Evolutionary conservation across 1,140 invertebrate species (phyloP).

Genomic region (Lethrus apterus): DNA sequence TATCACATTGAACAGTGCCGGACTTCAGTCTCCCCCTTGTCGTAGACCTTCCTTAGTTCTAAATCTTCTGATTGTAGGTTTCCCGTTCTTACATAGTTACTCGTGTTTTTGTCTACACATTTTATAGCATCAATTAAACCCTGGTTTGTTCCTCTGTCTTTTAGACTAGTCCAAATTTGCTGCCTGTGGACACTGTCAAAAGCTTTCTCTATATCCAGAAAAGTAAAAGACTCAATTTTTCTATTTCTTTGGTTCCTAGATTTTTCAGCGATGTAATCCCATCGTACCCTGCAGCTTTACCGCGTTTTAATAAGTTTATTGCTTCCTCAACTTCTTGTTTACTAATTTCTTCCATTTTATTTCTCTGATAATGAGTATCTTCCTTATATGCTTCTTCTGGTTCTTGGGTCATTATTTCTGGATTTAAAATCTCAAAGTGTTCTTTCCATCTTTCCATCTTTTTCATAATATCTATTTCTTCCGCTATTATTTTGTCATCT

Average conservation of each 20-base stretch:
- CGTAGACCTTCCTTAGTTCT: neutral
- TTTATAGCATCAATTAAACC: neutral
- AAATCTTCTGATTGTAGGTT: neutral
- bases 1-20: conserved; percentile 1
- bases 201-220: neutral
- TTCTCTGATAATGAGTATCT: neutral
- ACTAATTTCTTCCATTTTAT: neutral
- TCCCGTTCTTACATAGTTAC: neutral
- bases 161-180: neutral
- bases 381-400: neutral
- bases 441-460: neutral
- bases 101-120: neutral
- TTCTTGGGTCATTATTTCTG: too few species aligned
- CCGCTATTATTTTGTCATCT: neutral
- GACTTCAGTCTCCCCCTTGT: neutral
- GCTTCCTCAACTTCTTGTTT: neutral
- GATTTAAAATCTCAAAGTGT: too few species aligned
- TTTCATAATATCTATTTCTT: too few species aligned
- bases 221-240: neutral
- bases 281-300: conserved; percentile 2
- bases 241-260: neutral
- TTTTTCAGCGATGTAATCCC: neutral
- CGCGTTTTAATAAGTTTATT: neutral
- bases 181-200: neutral
- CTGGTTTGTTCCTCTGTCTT: neutral